Evolutionary conservation across 2,113 vertebrate species (phyloP), one percentile per base, ranked within the genome.

Genomic region (Myiozetetes cayanensis): DNA sequence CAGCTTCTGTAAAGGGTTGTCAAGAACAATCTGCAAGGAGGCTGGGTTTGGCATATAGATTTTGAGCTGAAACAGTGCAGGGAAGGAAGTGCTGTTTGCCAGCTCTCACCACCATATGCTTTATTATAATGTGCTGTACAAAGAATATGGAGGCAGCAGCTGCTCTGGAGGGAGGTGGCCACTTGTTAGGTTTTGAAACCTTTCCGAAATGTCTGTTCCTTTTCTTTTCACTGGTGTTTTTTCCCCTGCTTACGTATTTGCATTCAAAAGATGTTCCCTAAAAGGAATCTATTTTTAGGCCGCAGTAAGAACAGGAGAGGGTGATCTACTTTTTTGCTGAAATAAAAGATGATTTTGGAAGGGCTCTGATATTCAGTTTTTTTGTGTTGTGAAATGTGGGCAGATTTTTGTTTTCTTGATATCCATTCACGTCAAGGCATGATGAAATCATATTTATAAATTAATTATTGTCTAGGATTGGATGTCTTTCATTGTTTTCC

Each of bases 21-120:
- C 71, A 72, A 82, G 95, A 93, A 5, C 95, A 94, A 59, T 95
- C 90, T 96, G 93, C 72, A 49, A 91, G 76, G 75, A 93, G 95
- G 46, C 86, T 87, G 12, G 66, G 86, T 43, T 92, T 96, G 96
- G 96, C 81, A 65, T 56, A 46, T 58, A 80, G 94, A 55, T 88
- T 59, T 30, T 55, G 81, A 88, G 68, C 82, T 81, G 82, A 80
- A 90, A 18, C 66, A 53, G 74, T 28, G 9, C 67, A 84, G 94
- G 97, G 97, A 65, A 98, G 98, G 98, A 98, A 98, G 97, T 94
- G 75, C 93, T 74, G 27, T 61, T 47, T 98, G 98, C 98, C 98
- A 99, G 97, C 97, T 97, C 97, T 91, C 93, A 67, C 81, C 77
- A 96, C 97, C 97, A 97, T 98, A 97, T 98, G 97, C 95, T 96